These are phyloP conservation scores for Molothrus ater DNA, from an alignment of 2,797 vertebrate genomes.

Conservation along the genomic window DNA sequence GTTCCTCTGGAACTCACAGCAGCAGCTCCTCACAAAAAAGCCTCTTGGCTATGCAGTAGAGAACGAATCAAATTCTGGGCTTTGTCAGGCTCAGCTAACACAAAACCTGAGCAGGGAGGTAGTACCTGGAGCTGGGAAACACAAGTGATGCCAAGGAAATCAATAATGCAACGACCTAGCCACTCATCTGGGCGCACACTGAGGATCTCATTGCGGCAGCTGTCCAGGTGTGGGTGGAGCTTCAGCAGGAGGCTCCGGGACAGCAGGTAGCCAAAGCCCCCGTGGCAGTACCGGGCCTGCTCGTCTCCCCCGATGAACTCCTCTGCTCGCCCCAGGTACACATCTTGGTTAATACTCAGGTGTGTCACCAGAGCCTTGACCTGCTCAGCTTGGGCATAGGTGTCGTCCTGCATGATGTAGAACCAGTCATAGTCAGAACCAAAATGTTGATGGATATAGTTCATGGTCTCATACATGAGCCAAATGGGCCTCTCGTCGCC, in stretches of 20 bases:
- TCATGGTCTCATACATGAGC: constrained; percentile 97
- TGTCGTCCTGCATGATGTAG: constrained; percentile 93
- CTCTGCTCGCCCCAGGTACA: constrained; percentile 93
- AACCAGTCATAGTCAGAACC: constrained; percentile 96
- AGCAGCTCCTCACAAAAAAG: background rate
- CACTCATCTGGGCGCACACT: constrained; percentile 95
- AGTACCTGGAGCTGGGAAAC: constrained; percentile 90
- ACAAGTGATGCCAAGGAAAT: constrained; percentile 91
- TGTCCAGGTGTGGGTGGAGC: constrained; percentile 88
- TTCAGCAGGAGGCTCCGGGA: constrained; percentile 91
- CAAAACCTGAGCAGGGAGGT: background rate
- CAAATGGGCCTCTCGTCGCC: constrained; percentile 95
- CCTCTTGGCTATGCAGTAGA: background rate
- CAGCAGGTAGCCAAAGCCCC: constrained; percentile 93
- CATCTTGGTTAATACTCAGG: constrained; percentile 89
- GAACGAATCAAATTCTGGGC: fast-evolving
- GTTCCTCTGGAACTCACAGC: background rate
- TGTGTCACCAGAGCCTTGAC: constrained; percentile 88
- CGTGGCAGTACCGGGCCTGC: constrained; percentile 91
- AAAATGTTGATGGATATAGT: constrained; percentile 89
- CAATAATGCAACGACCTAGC: constrained; percentile 97
- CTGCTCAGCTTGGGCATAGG: constrained; percentile 89
- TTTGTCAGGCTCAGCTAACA: background rate
- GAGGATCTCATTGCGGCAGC: constrained; percentile 95
- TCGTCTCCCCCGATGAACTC: constrained; percentile 95